phyloP scores from a whole-genome alignment of 2,113 vertebrate species.

The Menura novaehollandiae region DNA sequence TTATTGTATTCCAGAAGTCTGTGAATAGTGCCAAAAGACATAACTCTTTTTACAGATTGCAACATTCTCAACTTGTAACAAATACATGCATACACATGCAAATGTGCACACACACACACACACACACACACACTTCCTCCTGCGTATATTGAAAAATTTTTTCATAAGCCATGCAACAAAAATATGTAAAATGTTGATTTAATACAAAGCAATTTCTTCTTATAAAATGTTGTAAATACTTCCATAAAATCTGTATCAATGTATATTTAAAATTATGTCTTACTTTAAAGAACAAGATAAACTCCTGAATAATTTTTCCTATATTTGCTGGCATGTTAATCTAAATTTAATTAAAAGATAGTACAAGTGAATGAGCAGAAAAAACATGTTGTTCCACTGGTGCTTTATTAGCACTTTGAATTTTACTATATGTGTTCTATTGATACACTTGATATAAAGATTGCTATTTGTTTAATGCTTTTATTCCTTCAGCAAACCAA shows the following conservation, averaged over 20 bases:
- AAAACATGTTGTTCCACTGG: background rate
- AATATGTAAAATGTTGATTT: slow-evolving; percentile 2
- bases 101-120: background rate
- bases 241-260: background rate
- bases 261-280: background rate
- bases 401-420: background rate
- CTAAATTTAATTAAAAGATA: slow-evolving; percentile 62
- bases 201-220: background rate
- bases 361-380: background rate
- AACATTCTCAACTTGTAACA: background rate
- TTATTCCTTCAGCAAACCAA: background rate
- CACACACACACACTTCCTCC: background rate
- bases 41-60: background rate
- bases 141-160: slow-evolving; percentile 8
- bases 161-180: slow-evolving; percentile 11
- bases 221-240: background rate
- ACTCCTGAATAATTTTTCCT: background rate
- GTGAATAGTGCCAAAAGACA: slow-evolving; percentile 13
- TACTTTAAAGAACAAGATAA: background rate
- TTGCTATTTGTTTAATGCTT: background rate
- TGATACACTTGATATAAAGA: background rate
- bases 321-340: background rate
- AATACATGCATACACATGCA: background rate
- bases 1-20: too few relatives aligned
- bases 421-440: background rate